Percentiles rank a stretch among this genome's conserved stretches.
phyloP scores from a whole-genome alignment of 2,888 invertebrate species.

The Cremastobaeus sp. region DNA sequence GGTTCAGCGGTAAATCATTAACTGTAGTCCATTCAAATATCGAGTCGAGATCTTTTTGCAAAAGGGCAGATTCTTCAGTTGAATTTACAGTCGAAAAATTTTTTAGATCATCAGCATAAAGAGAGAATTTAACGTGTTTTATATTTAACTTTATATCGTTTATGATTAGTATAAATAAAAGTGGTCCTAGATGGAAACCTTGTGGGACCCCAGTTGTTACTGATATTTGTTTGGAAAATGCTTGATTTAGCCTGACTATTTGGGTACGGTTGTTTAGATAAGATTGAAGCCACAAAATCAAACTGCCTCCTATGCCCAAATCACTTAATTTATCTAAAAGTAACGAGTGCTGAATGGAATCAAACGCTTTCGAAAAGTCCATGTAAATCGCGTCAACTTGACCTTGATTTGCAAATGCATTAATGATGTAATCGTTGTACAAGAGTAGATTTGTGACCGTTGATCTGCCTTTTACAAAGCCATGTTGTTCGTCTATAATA shows the following conservation, averaged over 20 bases:
- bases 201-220: constrained; percentile 15
- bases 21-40: too few relatives aligned
- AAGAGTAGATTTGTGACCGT: background rate
- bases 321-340: background rate
- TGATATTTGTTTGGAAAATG: background rate
- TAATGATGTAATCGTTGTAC: background rate
- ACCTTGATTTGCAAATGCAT: background rate
- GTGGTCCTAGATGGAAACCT: constrained; percentile 16
- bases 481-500: background rate
- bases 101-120: too few relatives aligned
- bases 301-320: background rate
- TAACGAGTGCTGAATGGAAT: background rate
- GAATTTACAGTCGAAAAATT: too few relatives aligned
- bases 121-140: background rate
- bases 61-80: background rate
- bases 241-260: background rate
- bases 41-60: background rate
- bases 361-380: background rate
- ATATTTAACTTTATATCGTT: background rate
- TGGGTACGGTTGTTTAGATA: background rate
- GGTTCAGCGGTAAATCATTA: too few relatives aligned
- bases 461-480: background rate
- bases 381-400: background rate
- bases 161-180: constrained; percentile 7
- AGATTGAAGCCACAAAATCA: background rate